Conservation (phyloP, 2,113 vertebrate species). For the Cololabis saira region DNA sequence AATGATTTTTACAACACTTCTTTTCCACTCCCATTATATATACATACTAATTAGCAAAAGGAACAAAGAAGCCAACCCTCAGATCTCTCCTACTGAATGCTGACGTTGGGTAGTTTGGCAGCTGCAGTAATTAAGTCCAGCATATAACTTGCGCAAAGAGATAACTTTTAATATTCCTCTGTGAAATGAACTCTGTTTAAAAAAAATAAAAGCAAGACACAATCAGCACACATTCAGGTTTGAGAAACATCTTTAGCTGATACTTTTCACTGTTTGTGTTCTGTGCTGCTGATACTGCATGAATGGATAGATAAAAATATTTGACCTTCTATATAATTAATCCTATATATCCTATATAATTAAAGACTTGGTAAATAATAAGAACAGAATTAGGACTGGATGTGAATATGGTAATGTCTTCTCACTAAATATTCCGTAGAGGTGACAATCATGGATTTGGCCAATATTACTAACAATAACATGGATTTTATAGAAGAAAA, state of each 20-base stretch:
- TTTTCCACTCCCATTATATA: conserved; percentile 18
- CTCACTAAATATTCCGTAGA: conserved; percentile 65
- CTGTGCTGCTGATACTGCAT: conserved; percentile 19
- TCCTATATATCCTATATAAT: conserved; percentile 58
- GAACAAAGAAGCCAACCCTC: conserved; percentile 68
- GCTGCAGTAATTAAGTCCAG: conserved; percentile 63
- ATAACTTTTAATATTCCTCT: conserved; percentile 24
- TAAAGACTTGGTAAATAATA: conserved; percentile 50
- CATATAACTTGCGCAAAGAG: conserved; percentile 41
- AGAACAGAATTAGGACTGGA: conserved; percentile 56
- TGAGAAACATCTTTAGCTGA: conserved; percentile 24
- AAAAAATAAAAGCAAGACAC: not conserved
- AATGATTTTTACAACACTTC: conserved; percentile 27
- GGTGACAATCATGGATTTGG: conserved; percentile 39
- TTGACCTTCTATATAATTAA: no score
- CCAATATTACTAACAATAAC: conserved; percentile 30
- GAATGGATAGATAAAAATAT: conserved; percentile 33
- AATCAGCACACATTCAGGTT: conserved; percentile 4
- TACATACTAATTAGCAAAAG: conserved; percentile 65
- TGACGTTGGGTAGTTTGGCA: conserved; percentile 73
- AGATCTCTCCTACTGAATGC: conserved; percentile 64
- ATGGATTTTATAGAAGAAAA: conserved; percentile 15
- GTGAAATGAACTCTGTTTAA: conserved; percentile 13
- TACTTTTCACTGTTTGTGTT: conserved; percentile 28
- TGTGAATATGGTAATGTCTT: conserved; percentile 52